A percentile compares a stretch with the other conserved stretches of the same genome.
These are phyloP conservation scores for Pachycephus smyrnensis DNA, from an alignment of 2,888 invertebrate genomes.

Conservation along the genomic window DNA sequence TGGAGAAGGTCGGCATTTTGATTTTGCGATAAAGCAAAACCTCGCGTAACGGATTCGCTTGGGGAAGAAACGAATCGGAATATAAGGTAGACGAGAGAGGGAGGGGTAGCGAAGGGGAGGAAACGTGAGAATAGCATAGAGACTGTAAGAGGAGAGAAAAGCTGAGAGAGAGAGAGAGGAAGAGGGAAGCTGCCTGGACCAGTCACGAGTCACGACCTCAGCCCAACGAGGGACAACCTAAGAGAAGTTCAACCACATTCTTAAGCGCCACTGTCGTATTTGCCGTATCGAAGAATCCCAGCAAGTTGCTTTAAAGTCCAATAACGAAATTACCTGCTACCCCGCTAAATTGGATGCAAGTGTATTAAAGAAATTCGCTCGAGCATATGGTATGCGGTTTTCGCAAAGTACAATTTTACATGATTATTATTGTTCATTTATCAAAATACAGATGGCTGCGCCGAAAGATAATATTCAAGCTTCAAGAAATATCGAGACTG, in stretches of 20 bases:
- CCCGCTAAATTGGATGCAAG: not conserved
- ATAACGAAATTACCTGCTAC: not conserved
- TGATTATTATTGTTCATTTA: not conserved
- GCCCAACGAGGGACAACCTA: conserved; percentile 19
- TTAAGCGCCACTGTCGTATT: conserved; percentile 24
- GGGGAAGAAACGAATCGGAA: not conserved
- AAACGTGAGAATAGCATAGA: not conserved
- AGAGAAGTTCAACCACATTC: conserved; percentile 35
- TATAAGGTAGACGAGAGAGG: not conserved
- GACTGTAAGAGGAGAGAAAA: not conserved
- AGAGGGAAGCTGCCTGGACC: conserved; percentile 12
- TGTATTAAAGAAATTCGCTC: not conserved
- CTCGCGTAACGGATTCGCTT: not conserved
- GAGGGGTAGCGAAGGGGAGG: conserved; percentile 9
- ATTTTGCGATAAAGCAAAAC: not conserved
- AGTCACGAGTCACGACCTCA: conserved; percentile 25
- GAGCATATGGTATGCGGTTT: not conserved
- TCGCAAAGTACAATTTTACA: too few species aligned
- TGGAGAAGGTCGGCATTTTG: not conserved
- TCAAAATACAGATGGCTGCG: not conserved
- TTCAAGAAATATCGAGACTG: too few species aligned
- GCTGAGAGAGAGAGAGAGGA: not conserved
- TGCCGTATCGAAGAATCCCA: conserved; percentile 4
- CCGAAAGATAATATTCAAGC: too few species aligned
- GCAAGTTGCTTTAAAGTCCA: not conserved